Conservation (phyloP, 2,113 vertebrate species). For the Atherinomorus stipes region DNA sequence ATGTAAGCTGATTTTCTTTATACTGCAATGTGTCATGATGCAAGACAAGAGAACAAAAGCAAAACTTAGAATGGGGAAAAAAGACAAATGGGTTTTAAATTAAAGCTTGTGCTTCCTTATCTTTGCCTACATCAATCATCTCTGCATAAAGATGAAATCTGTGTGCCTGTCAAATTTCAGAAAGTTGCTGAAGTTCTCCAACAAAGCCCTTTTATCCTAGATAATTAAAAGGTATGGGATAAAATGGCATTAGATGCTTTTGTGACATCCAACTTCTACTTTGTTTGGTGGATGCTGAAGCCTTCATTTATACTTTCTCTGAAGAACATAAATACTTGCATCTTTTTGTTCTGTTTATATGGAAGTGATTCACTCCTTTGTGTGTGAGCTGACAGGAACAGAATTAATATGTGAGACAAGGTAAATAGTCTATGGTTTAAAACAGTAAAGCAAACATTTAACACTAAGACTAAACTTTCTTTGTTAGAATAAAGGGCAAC, state of each 20-base stretch:
- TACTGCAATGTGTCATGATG: background rate
- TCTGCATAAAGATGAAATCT: background rate
- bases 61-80: too few species aligned
- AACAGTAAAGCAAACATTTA: background rate
- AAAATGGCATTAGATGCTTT: background rate
- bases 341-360: slow-evolving; percentile 24
- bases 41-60: background rate
- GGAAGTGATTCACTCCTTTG: slow-evolving; percentile 5
- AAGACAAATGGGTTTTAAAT: background rate
- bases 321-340: background rate
- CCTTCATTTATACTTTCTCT: background rate
- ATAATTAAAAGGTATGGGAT: background rate
- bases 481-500: background rate
- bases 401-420: background rate
- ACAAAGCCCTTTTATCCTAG: background rate
- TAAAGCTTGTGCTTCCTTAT: background rate
- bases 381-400: background rate
- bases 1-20: background rate
- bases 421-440: background rate
- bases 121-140: background rate
- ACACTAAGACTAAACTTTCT: background rate
- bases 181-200: too few species aligned
- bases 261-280: background rate
- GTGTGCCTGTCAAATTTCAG: background rate
- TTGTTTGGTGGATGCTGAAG: background rate